Evolutionary conservation across 1,140 invertebrate genomes (phyloP).

Genomic region (Hyposmocoma kahamanoa): DNA sequence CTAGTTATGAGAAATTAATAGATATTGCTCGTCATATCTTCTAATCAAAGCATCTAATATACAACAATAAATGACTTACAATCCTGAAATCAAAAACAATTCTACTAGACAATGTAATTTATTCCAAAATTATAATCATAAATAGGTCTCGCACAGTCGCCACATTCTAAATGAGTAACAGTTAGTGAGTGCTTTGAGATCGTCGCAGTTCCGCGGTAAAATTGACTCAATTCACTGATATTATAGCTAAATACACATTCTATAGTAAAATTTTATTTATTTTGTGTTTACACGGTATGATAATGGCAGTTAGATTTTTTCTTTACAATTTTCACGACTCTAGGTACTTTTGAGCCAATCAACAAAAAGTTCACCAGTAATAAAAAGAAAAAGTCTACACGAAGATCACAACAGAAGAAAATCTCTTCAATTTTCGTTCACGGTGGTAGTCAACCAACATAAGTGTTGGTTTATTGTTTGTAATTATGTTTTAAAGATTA

Average conservation of each 20-base stretch:
- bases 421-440: too few species aligned
- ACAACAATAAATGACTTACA: background rate
- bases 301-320: too few species aligned
- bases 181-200: conserved; percentile 60
- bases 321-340: too few species aligned
- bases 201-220: conserved; percentile 50
- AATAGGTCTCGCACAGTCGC: conserved; percentile 15
- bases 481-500: too few species aligned
- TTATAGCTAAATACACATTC: conserved; percentile 31
- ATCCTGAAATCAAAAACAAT: conserved; percentile 25
- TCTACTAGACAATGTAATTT: conserved; percentile 24
- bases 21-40: background rate
- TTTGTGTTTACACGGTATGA: background rate
- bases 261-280: conserved; percentile 28
- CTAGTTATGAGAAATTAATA: too few species aligned
- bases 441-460: too few species aligned
- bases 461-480: too few species aligned
- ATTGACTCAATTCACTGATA: conserved; percentile 60
- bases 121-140: conserved; percentile 20
- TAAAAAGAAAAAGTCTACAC: too few species aligned
- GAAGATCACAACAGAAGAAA: too few species aligned
- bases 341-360: too few species aligned
- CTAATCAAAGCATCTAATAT: too few species aligned
- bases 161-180: conserved; percentile 38
- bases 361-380: too few species aligned